Evolutionary conservation across 2,888 invertebrate genomes (phyloP).

Genomic region (Amphipoea oculea): DNA sequence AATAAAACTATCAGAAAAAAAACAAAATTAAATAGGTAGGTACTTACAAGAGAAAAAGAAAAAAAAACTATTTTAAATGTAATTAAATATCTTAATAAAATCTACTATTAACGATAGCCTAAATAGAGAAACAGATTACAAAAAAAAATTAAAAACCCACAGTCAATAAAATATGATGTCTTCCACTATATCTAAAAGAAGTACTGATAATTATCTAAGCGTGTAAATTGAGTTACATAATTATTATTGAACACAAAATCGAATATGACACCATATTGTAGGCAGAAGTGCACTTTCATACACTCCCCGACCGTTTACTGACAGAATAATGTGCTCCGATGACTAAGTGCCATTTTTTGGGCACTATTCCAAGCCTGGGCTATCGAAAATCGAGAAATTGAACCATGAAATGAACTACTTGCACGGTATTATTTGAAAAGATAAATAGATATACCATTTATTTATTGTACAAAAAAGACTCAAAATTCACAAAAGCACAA

Average conservation of each 20-base stretch:
- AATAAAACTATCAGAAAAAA: too few species aligned
- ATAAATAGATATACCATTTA: too few species aligned
- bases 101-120: too few species aligned
- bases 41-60: too few species aligned
- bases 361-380: conserved; percentile 32
- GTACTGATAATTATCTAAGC: background rate
- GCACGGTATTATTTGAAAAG: too few species aligned
- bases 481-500: too few species aligned
- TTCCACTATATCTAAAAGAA: background rate
- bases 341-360: conserved; percentile 13
- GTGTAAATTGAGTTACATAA: background rate
- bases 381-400: background rate
- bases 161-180: background rate
- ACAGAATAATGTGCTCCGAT: conserved; percentile 15
- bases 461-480: too few species aligned
- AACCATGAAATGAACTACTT: background rate
- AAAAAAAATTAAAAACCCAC: too few species aligned
- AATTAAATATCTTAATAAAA: too few species aligned
- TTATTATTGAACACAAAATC: background rate
- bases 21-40: too few species aligned
- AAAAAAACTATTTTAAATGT: too few species aligned
- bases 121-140: too few species aligned
- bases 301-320: conserved; percentile 16
- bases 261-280: background rate
- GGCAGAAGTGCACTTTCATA: conserved; percentile 34